Evolutionary conservation across 2,113 vertebrate species (phyloP), one percentile per base, ranked within the genome.

Genomic region (Parus major): DNA sequence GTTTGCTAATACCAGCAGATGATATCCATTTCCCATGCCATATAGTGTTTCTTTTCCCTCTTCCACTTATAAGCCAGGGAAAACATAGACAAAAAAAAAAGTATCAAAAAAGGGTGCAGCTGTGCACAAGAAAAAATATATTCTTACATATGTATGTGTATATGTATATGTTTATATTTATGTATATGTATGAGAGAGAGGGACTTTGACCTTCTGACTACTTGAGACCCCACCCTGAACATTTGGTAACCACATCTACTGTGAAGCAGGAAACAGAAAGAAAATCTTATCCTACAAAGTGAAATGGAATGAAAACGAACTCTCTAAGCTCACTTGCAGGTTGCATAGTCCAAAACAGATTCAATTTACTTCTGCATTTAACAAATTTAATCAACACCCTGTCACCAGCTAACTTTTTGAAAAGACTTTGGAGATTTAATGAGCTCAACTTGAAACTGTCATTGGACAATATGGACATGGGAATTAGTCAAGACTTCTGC

Each of bases 361-460:
- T 78, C 47, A n/a, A 39, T 76, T 95, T 95, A 44, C 39, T 91
- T 64, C 55, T 18, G 41, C 46, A 77, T 41, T 87, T 83, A 84
- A 94, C 23, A 87, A 86, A 85, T 89, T 65, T 87, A 79, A 93
- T 90, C 92, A 92, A 71, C 80, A 78, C 47, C 39, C 52, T 87
- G 55, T 88, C 80, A 95, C 44, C 52, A 69, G 47, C 12, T 55
- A 57, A 80, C n/a, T 85, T 83, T 53, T 71, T 55, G 53, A 76
- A 66, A 84, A 93, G 28, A 63, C 28, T 80, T 78, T 25, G 85
- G 56, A 78, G 71, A 89, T 73, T 91, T 95, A 89, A 81, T 87
- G 78, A 92, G 73, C 64, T 63, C 22, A 63, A 12, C 29, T 61
- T 88, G 33, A 36, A 91, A 80, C 60, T 89, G 71, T 55, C 57